Evolutionary conservation across 2,797 vertebrate genomes (phyloP).

Genomic region (Natrix natrix): DNA sequence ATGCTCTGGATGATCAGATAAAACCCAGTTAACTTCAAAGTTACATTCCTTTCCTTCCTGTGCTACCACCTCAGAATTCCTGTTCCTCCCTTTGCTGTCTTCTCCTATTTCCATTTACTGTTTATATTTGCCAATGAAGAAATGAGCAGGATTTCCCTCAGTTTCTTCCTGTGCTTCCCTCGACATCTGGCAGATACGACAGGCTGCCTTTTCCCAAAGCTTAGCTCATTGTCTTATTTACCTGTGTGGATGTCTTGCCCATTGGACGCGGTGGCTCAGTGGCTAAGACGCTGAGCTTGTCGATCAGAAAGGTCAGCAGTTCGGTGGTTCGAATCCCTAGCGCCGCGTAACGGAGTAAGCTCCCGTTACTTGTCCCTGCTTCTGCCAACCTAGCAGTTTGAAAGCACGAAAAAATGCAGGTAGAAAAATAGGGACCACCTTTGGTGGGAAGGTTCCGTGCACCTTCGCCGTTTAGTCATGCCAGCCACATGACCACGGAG

Average conservation of each 20-base stretch:
- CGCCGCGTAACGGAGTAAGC: no score
- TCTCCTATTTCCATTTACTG: slow-evolving; percentile 4
- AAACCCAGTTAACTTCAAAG: not conserved
- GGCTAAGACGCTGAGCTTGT: no score
- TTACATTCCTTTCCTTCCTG: not conserved
- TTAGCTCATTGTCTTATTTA: not conserved
- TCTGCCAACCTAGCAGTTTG: no score
- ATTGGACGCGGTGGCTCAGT: not conserved
- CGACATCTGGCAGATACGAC: not conserved
- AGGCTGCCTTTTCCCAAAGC: not conserved
- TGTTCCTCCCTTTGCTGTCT: not conserved
- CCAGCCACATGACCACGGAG: no score
- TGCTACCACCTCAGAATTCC: not conserved
- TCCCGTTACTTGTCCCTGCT: no score
- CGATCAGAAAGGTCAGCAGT: no score
- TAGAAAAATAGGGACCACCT: no score
- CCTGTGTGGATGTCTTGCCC: not conserved
- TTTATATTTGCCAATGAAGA: slow-evolving; percentile 8
- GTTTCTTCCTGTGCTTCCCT: not conserved
- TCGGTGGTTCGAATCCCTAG: no score
- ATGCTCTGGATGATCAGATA: not conserved
- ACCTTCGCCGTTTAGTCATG: no score
- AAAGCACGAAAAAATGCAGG: no score
- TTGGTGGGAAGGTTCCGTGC: no score
- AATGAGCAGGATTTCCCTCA: not conserved